Conservation (phyloP, 2,888 invertebrate genomes). For the Argyresthia albistria region DNA sequence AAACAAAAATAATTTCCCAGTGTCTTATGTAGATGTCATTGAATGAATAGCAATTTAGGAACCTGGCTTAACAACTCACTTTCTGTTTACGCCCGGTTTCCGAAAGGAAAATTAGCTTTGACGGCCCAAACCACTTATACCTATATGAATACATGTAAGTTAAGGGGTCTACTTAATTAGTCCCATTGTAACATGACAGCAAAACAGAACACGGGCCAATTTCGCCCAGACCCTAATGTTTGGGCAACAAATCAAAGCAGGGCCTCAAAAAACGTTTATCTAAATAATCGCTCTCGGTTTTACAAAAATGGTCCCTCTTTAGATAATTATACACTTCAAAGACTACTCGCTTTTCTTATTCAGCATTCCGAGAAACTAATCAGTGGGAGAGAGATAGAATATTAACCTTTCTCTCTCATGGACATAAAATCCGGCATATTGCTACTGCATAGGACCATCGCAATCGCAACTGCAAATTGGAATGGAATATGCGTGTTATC, state of each 20-base stretch:
- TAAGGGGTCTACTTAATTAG: slow-evolving; percentile 59
- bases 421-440: not conserved
- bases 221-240: slow-evolving; percentile 34
- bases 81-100: too few relatives aligned
- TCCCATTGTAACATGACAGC: slow-evolving; percentile 65
- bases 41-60: too few relatives aligned
- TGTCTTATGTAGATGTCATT: too few relatives aligned
- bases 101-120: too few relatives aligned
- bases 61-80: too few relatives aligned
- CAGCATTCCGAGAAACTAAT: slow-evolving; percentile 5
- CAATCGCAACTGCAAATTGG: too few relatives aligned
- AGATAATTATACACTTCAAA: slow-evolving; percentile 61
- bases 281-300: slow-evolving; percentile 55
- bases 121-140: too few relatives aligned
- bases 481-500: too few relatives aligned
- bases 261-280: slow-evolving; percentile 61
- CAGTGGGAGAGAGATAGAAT: not conserved
- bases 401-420: not conserved
- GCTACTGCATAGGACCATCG: too few relatives aligned
- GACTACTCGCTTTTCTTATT: not conserved
- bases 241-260: slow-evolving; percentile 61
- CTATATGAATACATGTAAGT: too few relatives aligned
- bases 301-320: slow-evolving; percentile 57
- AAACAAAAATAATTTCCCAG: too few relatives aligned
- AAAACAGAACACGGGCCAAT: slow-evolving; percentile 44